A percentile compares a stretch with the other conserved stretches of the same genome.
phyloP scores from a whole-genome alignment of 1,140 invertebrate species.

The Aradophagus sp. region DNA sequence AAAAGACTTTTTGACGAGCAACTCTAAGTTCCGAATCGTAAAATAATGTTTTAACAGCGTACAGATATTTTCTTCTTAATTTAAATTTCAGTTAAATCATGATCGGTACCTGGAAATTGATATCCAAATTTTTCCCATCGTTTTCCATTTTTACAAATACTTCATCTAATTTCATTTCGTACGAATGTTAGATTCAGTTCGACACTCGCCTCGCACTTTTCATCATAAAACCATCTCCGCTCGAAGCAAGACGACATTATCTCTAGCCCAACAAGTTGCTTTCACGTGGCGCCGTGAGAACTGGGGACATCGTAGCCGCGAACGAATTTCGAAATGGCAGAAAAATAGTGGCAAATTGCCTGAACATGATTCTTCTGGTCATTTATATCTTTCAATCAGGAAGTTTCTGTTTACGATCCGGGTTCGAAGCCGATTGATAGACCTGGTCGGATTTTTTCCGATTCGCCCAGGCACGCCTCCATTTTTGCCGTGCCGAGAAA shows the following conservation, averaged over 20 bases:
- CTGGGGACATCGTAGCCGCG: constrained; percentile 44
- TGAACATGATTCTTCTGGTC: constrained; percentile 9
- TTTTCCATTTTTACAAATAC: too few relatives aligned
- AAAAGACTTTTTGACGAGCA: too few relatives aligned
- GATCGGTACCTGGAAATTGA: too few relatives aligned
- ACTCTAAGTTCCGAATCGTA: too few relatives aligned
- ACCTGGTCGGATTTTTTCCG: constrained; percentile 4
- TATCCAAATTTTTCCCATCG: too few relatives aligned
- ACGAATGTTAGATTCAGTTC: too few relatives aligned
- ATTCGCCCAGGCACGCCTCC: constrained; percentile 22
- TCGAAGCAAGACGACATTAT: constrained; percentile 24
- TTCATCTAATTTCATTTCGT: too few relatives aligned
- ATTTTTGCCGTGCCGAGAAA: constrained; percentile 47
- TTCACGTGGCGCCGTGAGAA: constrained; percentile 67
- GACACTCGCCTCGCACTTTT: constrained; percentile 15
- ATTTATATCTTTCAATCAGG: constrained; percentile 13
- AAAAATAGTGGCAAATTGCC: constrained; percentile 32
- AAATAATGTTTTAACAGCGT: too few relatives aligned
- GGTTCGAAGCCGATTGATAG: constrained; percentile 13
- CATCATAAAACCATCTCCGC: constrained; percentile 12
- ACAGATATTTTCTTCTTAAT: too few relatives aligned
- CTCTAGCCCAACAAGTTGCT: constrained; percentile 50
- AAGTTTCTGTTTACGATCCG: not conserved
- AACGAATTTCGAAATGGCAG: constrained; percentile 24
- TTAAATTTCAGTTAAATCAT: too few relatives aligned